Evolutionary conservation across 2,797 vertebrate genomes (phyloP).

Genomic region (Ataeniobius toweri): DNA sequence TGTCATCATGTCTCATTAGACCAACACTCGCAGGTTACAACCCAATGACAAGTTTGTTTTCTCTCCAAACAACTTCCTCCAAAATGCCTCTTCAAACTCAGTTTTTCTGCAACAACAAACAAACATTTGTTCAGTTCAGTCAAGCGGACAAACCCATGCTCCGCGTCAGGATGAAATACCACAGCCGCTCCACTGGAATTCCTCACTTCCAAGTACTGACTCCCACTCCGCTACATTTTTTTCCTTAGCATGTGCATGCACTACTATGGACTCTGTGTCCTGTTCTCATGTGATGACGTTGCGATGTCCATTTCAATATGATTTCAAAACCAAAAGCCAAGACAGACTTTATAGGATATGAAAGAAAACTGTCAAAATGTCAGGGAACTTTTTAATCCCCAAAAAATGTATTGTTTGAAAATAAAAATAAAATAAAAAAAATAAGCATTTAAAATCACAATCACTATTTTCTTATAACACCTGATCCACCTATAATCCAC

Average conservation of each 20-base stretch:
- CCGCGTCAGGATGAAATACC: conserved; percentile 61
- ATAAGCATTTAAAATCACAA: background rate
- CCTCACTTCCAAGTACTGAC: conserved; percentile 60
- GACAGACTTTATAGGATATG: background rate
- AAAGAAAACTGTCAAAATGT: background rate
- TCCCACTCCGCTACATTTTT: conserved; percentile 64
- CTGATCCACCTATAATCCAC: too few relatives aligned
- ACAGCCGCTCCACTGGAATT: conserved; percentile 69
- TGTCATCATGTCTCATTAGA: conserved; percentile 18
- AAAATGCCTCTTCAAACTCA: conserved; percentile 44
- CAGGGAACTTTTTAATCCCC: background rate
- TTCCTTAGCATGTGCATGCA: conserved; percentile 27
- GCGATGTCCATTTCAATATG: conserved; percentile 22
- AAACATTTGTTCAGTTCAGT: conserved; percentile 66
- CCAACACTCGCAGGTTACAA: conserved; percentile 19
- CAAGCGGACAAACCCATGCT: conserved; percentile 59
- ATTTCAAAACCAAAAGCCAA: background rate
- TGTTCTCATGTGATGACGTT: conserved; percentile 53
- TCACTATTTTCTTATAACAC: background rate
- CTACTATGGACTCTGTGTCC: conserved; percentile 43
- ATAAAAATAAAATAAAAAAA: background rate
- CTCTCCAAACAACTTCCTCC: conserved; percentile 51
- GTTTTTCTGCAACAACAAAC: conserved; percentile 60
- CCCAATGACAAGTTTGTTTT: conserved; percentile 47
- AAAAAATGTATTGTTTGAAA: background rate